Evolutionary conservation across 2,113 vertebrate genomes (phyloP), one percentile per base, ranked within the genome.

Genomic region (Oreochromis tanganicae): DNA sequence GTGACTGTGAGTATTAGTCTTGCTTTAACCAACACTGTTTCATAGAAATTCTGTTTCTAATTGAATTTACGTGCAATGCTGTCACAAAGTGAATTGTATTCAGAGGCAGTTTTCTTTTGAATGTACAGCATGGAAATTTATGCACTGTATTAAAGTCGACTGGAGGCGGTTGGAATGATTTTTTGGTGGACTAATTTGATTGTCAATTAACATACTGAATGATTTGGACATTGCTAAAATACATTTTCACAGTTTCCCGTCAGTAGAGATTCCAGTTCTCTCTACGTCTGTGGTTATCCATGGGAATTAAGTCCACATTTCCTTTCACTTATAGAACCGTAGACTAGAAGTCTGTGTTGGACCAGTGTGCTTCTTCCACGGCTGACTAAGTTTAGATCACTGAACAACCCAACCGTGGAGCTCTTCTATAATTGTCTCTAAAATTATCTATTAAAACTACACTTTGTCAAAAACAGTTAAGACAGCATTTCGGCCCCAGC

Each of bases 361-460:
- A 85, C 57, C 17, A 41, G 41, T 48, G 8, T 59, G 48, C 27
- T 52, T 83, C 56, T 34, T 87, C 84, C 78, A 81, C 41, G 75
- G 52, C 85, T 84, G 87, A 80, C 85, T 90, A 78, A 56, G 63
- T 87, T 92, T 84, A 71, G 50, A 89, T 91, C 84, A 32, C 84
- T 6, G 50, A 54, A 75, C 68, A 36, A 46, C 73, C 29, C 41
- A n/a, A 27, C 81, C 27, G 19, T 59, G 17, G 12, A 63, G 38
- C 75, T 80, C 85, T 91, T 89, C 9, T 48, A 83, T 81, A 80
- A 88, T 81, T 91, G 88, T 88, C 56, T 91, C 78, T 80, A 61
- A 93, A 94, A 95, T 96, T 92, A 95, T 90, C 91, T 93, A 93
- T 95, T 93, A 92, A 81, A 66, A 38, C 80, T 84, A 38, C 81